Base-by-base conservation (phyloP, 2,888 invertebrate species). In the Pherbina coryleti region DNA sequence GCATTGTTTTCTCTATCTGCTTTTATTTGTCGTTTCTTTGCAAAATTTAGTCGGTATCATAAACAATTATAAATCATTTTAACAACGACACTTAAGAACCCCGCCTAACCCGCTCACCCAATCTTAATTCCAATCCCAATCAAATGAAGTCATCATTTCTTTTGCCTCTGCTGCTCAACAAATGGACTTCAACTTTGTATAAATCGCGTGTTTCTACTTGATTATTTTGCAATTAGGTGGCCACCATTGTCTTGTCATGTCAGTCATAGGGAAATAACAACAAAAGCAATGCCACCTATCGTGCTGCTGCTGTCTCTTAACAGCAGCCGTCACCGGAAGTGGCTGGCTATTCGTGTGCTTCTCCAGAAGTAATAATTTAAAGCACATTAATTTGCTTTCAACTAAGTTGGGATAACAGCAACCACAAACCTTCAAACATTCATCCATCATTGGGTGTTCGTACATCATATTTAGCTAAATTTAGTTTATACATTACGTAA, bases 201-300 rank as follows among this genome's bases (percentile, higher is more conserved):
- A 51, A 51, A 69, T 69, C 51, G 51, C 67, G 19, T 34, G 66
- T 34, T 37, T 28, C 19, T 22, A 37, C 25, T 37, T 37, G 44
- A 67, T 67, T 44, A 67, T 67, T 67, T 19, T 37, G n/a, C 67
- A 67, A 67, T 67, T 67, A 67, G 44, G n/a, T 44, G 67, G 44
- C 19, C 31, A 67, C 44, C 11, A 14, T 66, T 37, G 37, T 31
- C 28, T 60, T 28, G 14, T 28, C 60, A 28, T 19, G 14, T 22
- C 19, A 14, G 60, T 11, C 28, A 11, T 28, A 60, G 60, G 22
- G 60, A 60, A 60, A 28, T 60, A 28, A 8, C 60, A 60, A 60
- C 11, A 11, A 60, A 60, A 11, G 5, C n/a, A 31, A 31, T 8
- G 64, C 31, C 66, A 37, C 37, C 19, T 31, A n/a, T 22, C 22